A percentile compares a stretch with the other conserved stretches of the same genome.
phyloP scores from a whole-genome alignment of 2,888 invertebrate genomes.

The Catocala sponsa region DNA sequence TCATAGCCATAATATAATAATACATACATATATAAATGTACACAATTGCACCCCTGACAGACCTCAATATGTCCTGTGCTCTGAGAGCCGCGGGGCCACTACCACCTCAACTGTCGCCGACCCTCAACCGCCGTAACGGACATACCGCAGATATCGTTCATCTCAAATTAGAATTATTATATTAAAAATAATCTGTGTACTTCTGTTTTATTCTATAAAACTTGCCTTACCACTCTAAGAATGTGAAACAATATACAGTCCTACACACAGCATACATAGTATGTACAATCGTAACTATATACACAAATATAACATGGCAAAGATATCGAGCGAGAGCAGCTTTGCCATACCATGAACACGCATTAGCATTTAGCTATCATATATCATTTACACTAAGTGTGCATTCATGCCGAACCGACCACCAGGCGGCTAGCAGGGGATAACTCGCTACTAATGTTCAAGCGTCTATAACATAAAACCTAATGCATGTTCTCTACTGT shows the following conservation, averaged over 20 bases:
- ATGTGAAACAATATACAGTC: slow-evolving; percentile 80
- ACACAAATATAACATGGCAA: slow-evolving; percentile 78
- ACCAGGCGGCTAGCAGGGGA: not conserved
- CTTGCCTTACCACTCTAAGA: slow-evolving; percentile 76
- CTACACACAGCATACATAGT: slow-evolving; percentile 85
- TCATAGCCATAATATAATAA: slow-evolving; percentile 58
- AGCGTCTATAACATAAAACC: slow-evolving; percentile 26
- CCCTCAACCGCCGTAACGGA: slow-evolving; percentile 21
- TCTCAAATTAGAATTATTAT: slow-evolving; percentile 47
- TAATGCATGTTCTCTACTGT: slow-evolving; percentile 59
- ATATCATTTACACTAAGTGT: slow-evolving; percentile 24
- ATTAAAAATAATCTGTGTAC: slow-evolving; percentile 66
- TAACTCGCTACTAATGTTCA: not conserved
- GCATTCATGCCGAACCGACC: slow-evolving; percentile 14
- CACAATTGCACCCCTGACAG: slow-evolving; percentile 54
- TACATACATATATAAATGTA: slow-evolving; percentile 51
- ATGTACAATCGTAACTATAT: slow-evolving; percentile 84
- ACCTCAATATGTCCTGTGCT: slow-evolving; percentile 4
- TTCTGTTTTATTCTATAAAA: slow-evolving; percentile 64
- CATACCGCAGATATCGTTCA: slow-evolving; percentile 28
- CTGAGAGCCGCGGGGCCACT: not conserved
- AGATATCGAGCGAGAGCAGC: slow-evolving; percentile 63
- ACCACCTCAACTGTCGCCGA: not conserved
- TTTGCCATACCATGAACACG: slow-evolving; percentile 60
- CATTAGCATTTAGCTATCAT: slow-evolving; percentile 50